These are phyloP conservation scores for Pyrochroa serraticornis DNA, from an alignment of 2,888 invertebrate species.

Conservation along the genomic window DNA sequence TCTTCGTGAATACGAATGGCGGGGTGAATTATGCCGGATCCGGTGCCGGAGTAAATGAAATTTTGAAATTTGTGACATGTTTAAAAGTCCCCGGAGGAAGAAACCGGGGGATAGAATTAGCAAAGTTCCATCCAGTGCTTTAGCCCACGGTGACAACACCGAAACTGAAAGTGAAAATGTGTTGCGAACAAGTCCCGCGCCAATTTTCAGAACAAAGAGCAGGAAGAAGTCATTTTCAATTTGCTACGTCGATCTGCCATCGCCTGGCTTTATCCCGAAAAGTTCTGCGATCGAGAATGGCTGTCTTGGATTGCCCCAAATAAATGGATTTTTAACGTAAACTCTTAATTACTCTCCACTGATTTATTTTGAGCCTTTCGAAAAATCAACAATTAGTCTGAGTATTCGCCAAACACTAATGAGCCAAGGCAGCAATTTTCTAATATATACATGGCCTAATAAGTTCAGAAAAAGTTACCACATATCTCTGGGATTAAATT, in stretches of 20 bases:
- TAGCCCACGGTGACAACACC: too few relatives aligned
- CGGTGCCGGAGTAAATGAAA: constrained; percentile 6
- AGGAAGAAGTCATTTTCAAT: too few relatives aligned
- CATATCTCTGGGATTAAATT: too few relatives aligned
- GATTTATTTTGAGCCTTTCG: constrained; percentile 10
- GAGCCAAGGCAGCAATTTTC: too few relatives aligned
- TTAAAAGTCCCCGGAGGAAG: not conserved
- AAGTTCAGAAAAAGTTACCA: too few relatives aligned
- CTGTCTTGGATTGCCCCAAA: not conserved
- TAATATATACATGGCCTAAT: too few relatives aligned
- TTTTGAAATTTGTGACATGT: constrained; percentile 16
- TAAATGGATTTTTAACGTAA: constrained; percentile 18
- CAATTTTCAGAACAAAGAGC: too few relatives aligned
- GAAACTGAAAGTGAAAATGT: constrained; percentile 3
- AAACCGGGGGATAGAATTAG: not conserved
- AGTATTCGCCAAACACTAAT: not conserved
- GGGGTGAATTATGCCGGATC: constrained; percentile 12
- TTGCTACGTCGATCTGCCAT: not conserved
- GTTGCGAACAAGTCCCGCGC: not conserved
- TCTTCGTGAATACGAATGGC: not conserved
- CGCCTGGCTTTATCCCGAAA: not conserved
- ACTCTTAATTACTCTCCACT: too few relatives aligned
- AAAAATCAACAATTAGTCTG: constrained; percentile 9
- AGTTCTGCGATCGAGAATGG: not conserved
- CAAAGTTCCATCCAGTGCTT: too few relatives aligned